Evolutionary conservation across 2,888 invertebrate species (phyloP).

Genomic region (Aromia moschata): DNA sequence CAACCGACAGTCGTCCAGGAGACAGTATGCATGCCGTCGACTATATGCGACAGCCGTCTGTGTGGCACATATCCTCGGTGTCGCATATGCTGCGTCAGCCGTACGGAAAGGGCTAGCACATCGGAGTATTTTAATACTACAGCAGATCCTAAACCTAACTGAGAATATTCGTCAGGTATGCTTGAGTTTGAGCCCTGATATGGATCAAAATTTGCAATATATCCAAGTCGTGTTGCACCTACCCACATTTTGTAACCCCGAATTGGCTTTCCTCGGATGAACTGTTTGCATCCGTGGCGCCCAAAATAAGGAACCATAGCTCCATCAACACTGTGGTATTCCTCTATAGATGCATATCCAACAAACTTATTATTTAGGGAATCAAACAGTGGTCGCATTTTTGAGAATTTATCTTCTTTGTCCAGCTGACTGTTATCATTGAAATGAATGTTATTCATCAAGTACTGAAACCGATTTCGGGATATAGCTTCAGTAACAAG

Average conservation of each 20-base stretch:
- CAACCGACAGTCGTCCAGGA: slow-evolving; percentile 29
- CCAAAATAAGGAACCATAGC: slow-evolving; percentile 38
- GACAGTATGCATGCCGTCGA: slow-evolving; percentile 27
- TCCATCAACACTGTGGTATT: slow-evolving; percentile 38
- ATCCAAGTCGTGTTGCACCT: slow-evolving; percentile 31
- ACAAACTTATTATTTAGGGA: slow-evolving; percentile 33
- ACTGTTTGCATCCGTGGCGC: slow-evolving; percentile 45
- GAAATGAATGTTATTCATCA: slow-evolving; percentile 34
- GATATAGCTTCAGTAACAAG: slow-evolving; percentile 19
- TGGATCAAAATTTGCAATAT: slow-evolving; percentile 39
- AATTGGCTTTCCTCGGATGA: slow-evolving; percentile 44
- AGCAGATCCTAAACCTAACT: no score
- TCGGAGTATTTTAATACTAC: no score
- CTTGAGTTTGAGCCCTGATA: slow-evolving; percentile 35
- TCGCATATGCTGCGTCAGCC: neutral
- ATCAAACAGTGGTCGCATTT: slow-evolving; percentile 29
- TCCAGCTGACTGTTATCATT: slow-evolving; percentile 22
- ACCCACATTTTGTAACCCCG: slow-evolving; percentile 37
- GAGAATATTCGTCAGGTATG: slow-evolving; percentile 17
- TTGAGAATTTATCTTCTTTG: slow-evolving; percentile 27
- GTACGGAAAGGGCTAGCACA: neutral
- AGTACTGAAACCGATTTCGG: slow-evolving; percentile 20
- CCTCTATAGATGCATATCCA: slow-evolving; percentile 22
- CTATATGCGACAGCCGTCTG: slow-evolving; percentile 28
- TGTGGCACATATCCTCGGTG: neutral